Evolutionary conservation across 30 jellyfish, hydroid and myxozoan species (phyloP).

Genomic region (Cassiopea xamachana): DNA sequence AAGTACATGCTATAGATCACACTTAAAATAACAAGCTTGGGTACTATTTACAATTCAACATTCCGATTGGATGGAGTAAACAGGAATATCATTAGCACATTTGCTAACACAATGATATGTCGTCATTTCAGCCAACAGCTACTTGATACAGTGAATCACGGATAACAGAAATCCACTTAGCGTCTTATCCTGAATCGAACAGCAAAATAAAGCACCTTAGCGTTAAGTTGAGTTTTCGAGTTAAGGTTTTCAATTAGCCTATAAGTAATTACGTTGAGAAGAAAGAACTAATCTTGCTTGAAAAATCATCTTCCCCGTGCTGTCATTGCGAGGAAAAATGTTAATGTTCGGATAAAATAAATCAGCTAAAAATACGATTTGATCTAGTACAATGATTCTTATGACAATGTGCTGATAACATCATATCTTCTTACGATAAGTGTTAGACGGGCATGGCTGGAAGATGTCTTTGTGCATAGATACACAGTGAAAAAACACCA

Average conservation of each 20-base stretch:
- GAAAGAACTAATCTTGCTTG: slow-evolving; percentile 35
- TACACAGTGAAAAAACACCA: too few relatives aligned
- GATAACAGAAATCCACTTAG: slow-evolving; percentile 45
- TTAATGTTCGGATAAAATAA: slow-evolving; percentile 36
- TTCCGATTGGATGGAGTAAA: background rate
- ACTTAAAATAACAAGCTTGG: too few relatives aligned
- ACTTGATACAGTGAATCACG: slow-evolving; percentile 10
- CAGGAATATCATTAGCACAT: slow-evolving; percentile 21
- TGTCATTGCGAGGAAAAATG: slow-evolving; percentile 38
- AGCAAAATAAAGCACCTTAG: slow-evolving; percentile 45
- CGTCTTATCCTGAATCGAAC: slow-evolving; percentile 54
- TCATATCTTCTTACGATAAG: background rate
- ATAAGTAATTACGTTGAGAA: slow-evolving; percentile 26
- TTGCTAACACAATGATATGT: slow-evolving; percentile 6
- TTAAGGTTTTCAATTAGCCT: slow-evolving; percentile 24
- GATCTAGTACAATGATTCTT: background rate
- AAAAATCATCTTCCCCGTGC: slow-evolving; percentile 47
- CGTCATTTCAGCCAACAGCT: slow-evolving; percentile 8
- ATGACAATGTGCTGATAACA: slow-evolving; percentile 1
- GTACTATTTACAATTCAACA: background rate
- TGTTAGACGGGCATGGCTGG: background rate
- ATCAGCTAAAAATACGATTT: slow-evolving; percentile 50
- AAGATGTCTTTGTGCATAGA: background rate
- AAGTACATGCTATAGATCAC: too few relatives aligned
- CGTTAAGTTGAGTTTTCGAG: slow-evolving; percentile 49